A percentile compares a stretch with the other conserved stretches of the same genome.
phyloP scores from a whole-genome alignment of 2,797 vertebrate genomes.

The Otus scops region DNA sequence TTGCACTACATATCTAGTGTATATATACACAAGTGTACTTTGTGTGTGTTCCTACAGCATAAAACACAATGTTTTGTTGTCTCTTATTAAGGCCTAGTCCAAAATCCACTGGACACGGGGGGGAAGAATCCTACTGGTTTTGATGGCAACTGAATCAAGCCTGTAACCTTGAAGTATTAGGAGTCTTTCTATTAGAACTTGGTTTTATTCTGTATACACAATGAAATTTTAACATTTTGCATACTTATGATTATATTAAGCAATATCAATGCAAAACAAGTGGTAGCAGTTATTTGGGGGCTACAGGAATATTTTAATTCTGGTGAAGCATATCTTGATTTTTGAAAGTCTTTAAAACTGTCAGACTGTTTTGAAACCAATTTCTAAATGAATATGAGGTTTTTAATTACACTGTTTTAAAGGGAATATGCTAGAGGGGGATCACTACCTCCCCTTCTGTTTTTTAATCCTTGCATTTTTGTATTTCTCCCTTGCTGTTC shows the following conservation, averaged over 20 bases:
- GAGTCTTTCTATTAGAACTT: background rate
- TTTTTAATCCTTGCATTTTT: constrained; percentile 46
- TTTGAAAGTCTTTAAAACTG: background rate
- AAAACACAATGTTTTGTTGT: background rate
- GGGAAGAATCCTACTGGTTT: background rate
- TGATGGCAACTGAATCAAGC: background rate
- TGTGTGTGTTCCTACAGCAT: background rate
- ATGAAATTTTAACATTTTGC: background rate
- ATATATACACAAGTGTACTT: constrained; percentile 1
- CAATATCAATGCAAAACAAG: constrained; percentile 14
- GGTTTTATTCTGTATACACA: background rate
- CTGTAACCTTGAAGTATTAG: background rate
- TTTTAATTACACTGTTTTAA: constrained; percentile 46
- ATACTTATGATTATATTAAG: background rate
- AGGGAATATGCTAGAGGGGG: constrained; percentile 11
- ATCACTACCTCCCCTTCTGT: background rate
- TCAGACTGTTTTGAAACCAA: background rate
- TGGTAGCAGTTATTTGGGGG: background rate
- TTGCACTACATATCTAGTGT: background rate
- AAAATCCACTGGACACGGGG: background rate
- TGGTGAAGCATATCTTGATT: background rate
- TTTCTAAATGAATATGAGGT: constrained; percentile 43
- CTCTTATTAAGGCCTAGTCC: background rate
- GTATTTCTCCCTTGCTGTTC: background rate
- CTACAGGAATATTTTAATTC: constrained; percentile 17